A percentile compares a stretch with the other conserved stretches of the same genome.
Conservation (phyloP, 2,888 invertebrate genomes). For the Drosophila buzzatii region DNA sequence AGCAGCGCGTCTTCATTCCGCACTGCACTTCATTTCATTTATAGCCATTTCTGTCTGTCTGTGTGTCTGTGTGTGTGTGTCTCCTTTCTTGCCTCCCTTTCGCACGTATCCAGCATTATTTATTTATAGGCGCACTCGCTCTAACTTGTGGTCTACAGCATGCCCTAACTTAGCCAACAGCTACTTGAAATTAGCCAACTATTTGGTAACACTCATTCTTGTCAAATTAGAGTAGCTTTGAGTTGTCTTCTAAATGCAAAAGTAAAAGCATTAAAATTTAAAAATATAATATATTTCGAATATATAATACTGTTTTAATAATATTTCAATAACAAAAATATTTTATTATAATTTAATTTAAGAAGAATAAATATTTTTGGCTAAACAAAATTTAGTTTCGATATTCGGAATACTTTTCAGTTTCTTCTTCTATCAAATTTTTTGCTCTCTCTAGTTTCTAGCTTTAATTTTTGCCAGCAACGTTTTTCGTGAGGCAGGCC, state of each 20-base stretch:
- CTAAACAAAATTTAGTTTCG: no score
- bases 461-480: background rate
- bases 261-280: no score
- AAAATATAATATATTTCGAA: no score
- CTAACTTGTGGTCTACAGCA: slow-evolving; percentile 26
- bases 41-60: background rate
- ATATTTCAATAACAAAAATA: no score
- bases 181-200: background rate
- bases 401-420: background rate
- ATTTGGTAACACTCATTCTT: background rate
- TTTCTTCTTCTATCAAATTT: background rate
- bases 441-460: background rate
- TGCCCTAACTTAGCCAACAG: slow-evolving; percentile 21
- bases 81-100: slow-evolving; percentile 9
- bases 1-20: slow-evolving; percentile 42
- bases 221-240: background rate
- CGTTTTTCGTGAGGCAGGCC: background rate
- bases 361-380: no score
- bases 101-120: slow-evolving; percentile 62
- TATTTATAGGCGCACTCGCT: slow-evolving; percentile 57
- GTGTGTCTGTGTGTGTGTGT: background rate
- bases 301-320: no score
- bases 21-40: slow-evolving; percentile 54
- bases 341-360: no score
- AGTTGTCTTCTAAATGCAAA: background rate